These are phyloP conservation scores for Peromyscus leucopus DNA, from an alignment of 2,113 vertebrate species.

Conservation along the genomic window DNA sequence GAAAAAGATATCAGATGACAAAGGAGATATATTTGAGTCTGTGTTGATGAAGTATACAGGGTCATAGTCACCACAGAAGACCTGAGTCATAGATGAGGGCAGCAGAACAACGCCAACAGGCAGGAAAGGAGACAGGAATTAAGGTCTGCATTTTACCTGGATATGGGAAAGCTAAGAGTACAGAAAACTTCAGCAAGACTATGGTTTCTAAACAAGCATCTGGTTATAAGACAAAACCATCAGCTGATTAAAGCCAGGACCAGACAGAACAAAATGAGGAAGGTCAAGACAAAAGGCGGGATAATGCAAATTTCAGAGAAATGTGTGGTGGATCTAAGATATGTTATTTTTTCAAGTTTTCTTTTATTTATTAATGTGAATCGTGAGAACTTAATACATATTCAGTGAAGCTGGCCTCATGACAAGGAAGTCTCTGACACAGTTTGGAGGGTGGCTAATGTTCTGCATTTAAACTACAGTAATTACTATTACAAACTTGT, in stretches of 20 bases:
- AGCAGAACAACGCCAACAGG: neutral
- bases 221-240: neutral
- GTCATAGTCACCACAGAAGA: neutral
- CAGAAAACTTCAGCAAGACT: neutral
- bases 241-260: neutral
- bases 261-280: neutral
- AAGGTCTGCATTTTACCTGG: neutral
- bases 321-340: neutral
- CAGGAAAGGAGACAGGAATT: neutral
- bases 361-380: constrained; percentile 41
- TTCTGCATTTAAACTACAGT: constrained; percentile 35
- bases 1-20: neutral
- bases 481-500: neutral
- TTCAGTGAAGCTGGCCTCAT: neutral
- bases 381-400: neutral
- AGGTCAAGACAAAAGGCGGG: neutral
- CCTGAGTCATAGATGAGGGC: neutral
- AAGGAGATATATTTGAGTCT: neutral
- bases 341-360: neutral
- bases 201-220: neutral
- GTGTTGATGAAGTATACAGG: neutral
- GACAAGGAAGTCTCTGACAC: neutral
- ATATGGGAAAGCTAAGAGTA: neutral
- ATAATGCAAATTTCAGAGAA: neutral
- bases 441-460: neutral